Conservation (phyloP, 1,140 invertebrate genomes). For the Schlechtendalia chinensis region DNA sequence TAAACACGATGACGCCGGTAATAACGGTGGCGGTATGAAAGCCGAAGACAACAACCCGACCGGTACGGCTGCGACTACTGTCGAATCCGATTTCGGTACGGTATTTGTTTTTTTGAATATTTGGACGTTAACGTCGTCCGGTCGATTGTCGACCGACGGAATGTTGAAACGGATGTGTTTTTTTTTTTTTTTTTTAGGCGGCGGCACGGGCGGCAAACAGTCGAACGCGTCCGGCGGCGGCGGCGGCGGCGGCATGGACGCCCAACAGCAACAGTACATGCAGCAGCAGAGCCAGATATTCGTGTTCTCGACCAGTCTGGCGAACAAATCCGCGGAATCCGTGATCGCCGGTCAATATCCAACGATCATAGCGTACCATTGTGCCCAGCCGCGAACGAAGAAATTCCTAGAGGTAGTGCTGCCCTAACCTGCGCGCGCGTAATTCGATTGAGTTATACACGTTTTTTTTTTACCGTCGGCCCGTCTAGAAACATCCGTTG, state of each 20-base stretch:
- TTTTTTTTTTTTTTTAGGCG: no score
- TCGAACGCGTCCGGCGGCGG: slow-evolving; percentile 61
- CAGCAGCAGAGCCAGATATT: slow-evolving; percentile 98
- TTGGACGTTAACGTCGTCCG: no score
- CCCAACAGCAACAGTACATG: slow-evolving; percentile 69
- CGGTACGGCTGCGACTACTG: not conserved
- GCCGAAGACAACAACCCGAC: slow-evolving; percentile 34
- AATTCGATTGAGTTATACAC: no score
- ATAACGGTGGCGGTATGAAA: slow-evolving; percentile 35
- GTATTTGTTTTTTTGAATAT: not conserved
- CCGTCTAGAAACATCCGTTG: slow-evolving; percentile 77
- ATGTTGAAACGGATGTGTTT: no score
- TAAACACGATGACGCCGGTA: slow-evolving; percentile 32
- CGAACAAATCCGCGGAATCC: slow-evolving; percentile 91
- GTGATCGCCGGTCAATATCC: slow-evolving; percentile 84
- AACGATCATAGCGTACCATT: slow-evolving; percentile 92
- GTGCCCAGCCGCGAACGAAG: slow-evolving; percentile 90
- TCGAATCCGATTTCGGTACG: slow-evolving; percentile 35
- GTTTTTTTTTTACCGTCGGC: no score
- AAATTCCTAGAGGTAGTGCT: slow-evolving; percentile 92
- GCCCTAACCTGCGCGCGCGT: no score
- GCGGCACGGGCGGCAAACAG: slow-evolving; percentile 75
- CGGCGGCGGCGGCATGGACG: slow-evolving; percentile 68
- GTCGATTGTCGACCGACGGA: no score
- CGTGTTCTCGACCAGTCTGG: slow-evolving; percentile 91